Percentiles rank a stretch among this genome's conserved stretches.
Conservation (phyloP, 2,888 invertebrate genomes). For the Beris chalybata region DNA sequence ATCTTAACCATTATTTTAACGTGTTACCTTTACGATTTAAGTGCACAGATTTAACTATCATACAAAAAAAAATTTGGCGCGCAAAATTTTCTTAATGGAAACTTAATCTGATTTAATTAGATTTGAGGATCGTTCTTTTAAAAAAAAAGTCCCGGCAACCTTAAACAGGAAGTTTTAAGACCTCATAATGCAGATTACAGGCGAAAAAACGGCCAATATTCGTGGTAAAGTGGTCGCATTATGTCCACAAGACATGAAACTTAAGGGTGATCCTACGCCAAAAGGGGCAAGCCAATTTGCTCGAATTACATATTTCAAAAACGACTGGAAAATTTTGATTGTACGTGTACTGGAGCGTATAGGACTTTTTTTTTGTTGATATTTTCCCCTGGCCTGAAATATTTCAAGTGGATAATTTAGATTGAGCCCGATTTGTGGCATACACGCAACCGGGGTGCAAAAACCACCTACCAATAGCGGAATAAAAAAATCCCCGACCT, state of each 20-base stretch:
- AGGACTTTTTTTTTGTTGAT: neutral
- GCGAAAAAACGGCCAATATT: no score
- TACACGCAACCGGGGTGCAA: conserved; percentile 2
- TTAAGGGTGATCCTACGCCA: conserved; percentile 8
- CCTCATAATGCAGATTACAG: conserved; percentile 19
- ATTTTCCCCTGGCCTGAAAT: conserved; percentile 24
- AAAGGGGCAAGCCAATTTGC: conserved; percentile 29
- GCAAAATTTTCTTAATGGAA: conserved; percentile 27
- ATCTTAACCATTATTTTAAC: no score
- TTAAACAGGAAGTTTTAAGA: conserved; percentile 37
- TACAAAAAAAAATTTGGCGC: conserved; percentile 13
- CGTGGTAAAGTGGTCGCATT: conserved; percentile 1
- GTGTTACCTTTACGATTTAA: no score
- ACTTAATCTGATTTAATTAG: conserved; percentile 36
- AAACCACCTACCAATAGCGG: neutral
- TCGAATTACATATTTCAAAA: conserved; percentile 36
- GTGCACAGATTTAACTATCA: no score
- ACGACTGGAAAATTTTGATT: conserved; percentile 37
- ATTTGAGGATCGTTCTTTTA: conserved; percentile 15
- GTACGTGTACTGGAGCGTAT: neutral
- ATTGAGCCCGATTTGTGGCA: conserved; percentile 28
- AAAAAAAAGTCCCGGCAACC: conserved; percentile 25
- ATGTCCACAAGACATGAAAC: conserved; percentile 7
- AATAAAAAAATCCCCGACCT: neutral
- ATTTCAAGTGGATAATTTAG: conserved; percentile 37